A percentile compares a stretch with the other conserved stretches of the same genome.
Evolutionary conservation across 37 sponge, comb jelly and placozoan species (phyloP).

Genomic region (Geodia barretti): DNA sequence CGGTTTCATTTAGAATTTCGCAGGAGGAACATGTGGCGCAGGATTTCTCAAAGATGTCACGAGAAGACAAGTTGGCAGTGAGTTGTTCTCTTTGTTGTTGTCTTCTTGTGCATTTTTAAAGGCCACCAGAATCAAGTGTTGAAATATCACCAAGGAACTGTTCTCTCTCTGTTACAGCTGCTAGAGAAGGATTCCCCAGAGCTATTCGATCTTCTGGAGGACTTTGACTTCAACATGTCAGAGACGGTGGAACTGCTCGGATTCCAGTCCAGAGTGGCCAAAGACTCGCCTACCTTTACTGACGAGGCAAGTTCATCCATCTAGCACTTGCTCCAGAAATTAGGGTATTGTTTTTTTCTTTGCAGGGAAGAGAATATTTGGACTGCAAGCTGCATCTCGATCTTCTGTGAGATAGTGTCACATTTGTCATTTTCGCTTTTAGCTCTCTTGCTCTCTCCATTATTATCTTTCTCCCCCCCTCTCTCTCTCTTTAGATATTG

Average conservation of each 20-base stretch:
- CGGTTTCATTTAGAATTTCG: no score
- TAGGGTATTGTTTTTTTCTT: no score
- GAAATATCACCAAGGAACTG: no score
- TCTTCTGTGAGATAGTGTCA: constrained; percentile 8
- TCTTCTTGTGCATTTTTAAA: background rate
- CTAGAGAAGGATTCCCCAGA: constrained; percentile 66
- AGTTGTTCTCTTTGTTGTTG: background rate
- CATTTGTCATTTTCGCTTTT: no score
- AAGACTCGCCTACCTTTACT: background rate
- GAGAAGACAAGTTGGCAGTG: constrained; percentile 48
- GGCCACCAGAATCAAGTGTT: no score
- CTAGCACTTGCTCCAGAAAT: no score
- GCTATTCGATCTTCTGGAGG: constrained; percentile 67
- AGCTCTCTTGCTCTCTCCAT: background rate
- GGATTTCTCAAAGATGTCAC: constrained; percentile 44
- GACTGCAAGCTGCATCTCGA: constrained; percentile 23
- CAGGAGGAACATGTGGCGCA: constrained; percentile 9
- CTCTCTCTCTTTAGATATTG: background rate
- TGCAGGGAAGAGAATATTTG: constrained; percentile 14
- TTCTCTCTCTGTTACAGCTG: constrained; percentile 14
- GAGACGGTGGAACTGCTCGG: background rate
- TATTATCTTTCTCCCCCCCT: background rate
- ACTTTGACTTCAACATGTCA: constrained; percentile 49
- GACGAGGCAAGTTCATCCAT: constrained; percentile 11
- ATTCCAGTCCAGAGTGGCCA: background rate